Evolutionary conservation across 2,113 vertebrate genomes (phyloP).

Genomic region (Psammodynastes pulverulentus): DNA sequence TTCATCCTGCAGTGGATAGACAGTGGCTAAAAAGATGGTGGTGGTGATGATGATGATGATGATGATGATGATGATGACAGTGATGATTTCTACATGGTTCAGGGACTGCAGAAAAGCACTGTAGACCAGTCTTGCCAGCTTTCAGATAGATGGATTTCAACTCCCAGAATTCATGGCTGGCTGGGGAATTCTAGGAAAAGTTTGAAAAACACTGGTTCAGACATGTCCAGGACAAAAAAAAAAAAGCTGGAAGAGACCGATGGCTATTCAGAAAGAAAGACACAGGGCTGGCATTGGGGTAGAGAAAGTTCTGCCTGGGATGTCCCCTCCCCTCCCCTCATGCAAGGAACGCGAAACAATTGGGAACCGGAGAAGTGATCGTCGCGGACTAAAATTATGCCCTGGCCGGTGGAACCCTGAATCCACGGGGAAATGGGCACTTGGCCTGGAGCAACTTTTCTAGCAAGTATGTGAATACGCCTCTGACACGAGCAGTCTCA

Average conservation of each 20-base stretch:
- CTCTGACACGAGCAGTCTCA: constrained; percentile 50
- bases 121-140: background rate
- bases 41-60: too few relatives aligned
- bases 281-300: background rate
- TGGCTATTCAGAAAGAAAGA: background rate
- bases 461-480: constrained; percentile 65
- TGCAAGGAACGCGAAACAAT: background rate
- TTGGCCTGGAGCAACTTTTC: constrained; percentile 44
- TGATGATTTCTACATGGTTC: background rate
- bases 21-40: too few relatives aligned
- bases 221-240: background rate
- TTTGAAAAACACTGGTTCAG: background rate
- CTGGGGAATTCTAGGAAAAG: background rate
- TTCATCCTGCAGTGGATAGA: too few relatives aligned
- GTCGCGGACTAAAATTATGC: constrained; percentile 39
- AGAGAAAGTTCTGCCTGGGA: background rate
- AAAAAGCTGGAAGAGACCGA: background rate
- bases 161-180: background rate
- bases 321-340: background rate
- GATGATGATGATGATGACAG: too few relatives aligned
- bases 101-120: background rate
- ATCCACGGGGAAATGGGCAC: constrained; percentile 59
- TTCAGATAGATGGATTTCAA: background rate
- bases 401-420: constrained; percentile 63
- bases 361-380: background rate